Evolutionary conservation across 1,140 invertebrate genomes (phyloP), one percentile per base, ranked within the genome.

Genomic region (Zaprionus taronus): DNA sequence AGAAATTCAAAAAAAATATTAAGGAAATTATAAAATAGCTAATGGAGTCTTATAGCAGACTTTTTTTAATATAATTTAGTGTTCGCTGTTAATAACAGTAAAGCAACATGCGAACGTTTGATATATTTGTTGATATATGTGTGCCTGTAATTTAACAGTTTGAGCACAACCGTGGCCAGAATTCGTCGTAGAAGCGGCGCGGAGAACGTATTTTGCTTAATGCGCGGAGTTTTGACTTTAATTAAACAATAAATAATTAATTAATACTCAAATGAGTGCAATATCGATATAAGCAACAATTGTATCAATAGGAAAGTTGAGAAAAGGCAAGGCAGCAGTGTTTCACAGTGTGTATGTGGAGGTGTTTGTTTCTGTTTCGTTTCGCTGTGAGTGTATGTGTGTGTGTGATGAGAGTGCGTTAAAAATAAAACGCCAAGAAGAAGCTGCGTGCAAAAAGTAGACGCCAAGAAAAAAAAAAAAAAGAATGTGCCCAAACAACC

Each of bases 341-440:
- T 22, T 62, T 75, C 26, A 34, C 28, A 31, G 28, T 34, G 51
- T 75, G 65, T 62, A n/a, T 81, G 68, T 71, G 41, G 22, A 34
- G 55, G 55, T 70, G 61, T 61, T 70, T 68, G 82, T 75, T 67
- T 62, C 47, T 64, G 44, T 69, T 55, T 58, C 38, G 68, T 53
- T 60, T 70, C 9, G 41, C 57, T 64, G 77, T 67, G 63, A 49
- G 38, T 65, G 55, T 53, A 47, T 68, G 70, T 55, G 72, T 53
- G 68, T 70, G 68, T 70, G 67, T 38, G 72, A 81, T 47, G 57
- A 72, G 62, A 72, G 74, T 77, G 75, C 71, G 75, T 89, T 89
- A 89, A 90, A 89, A 89, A 89, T 89, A 89, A 89, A 89, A 89
- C 84, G 84, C 85, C 77, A 68, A 74, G 84, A 84, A 89, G 79